Conservation (phyloP, 2,888 invertebrate genomes). For the Neoaliturus tenellus region DNA sequence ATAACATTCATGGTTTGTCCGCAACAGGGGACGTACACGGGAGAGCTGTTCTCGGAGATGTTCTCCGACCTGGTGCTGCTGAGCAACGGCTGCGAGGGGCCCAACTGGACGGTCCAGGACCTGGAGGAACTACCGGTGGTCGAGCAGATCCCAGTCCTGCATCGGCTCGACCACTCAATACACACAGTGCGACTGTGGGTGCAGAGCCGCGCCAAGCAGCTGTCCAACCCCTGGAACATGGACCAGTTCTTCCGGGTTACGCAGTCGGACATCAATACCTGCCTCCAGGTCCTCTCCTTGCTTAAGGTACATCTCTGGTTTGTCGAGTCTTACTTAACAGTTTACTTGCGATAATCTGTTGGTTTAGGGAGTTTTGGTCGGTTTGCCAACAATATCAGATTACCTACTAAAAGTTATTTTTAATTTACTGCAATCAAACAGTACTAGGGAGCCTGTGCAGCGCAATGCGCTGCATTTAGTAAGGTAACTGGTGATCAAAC, state of each 20-base stretch:
- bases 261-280: conserved; percentile 71
- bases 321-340: too few relatives aligned
- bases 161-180: conserved; percentile 76
- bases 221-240: conserved; percentile 86
- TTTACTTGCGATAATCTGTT: too few relatives aligned
- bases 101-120: conserved; percentile 83
- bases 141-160: conserved; percentile 88
- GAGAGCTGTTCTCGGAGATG: conserved; percentile 79
- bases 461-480: too few relatives aligned
- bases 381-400: too few relatives aligned
- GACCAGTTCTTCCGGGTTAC: conserved; percentile 80
- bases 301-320: conserved; percentile 70
- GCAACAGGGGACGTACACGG: conserved; percentile 76
- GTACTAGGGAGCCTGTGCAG: too few relatives aligned
- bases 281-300: conserved; percentile 70
- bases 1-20: not conserved
- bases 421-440: too few relatives aligned
- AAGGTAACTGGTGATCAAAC: too few relatives aligned
- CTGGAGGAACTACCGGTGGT: conserved; percentile 79
- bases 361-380: too few relatives aligned
- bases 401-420: too few relatives aligned
- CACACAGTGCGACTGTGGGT: conserved; percentile 89
- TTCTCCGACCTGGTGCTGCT: conserved; percentile 82
- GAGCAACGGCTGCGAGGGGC: conserved; percentile 86
- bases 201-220: conserved; percentile 81